A percentile compares a stretch with the other conserved stretches of the same genome.
Conservation (phyloP, 2,797 vertebrate genomes). For the Melanotaenia pygmaea region DNA sequence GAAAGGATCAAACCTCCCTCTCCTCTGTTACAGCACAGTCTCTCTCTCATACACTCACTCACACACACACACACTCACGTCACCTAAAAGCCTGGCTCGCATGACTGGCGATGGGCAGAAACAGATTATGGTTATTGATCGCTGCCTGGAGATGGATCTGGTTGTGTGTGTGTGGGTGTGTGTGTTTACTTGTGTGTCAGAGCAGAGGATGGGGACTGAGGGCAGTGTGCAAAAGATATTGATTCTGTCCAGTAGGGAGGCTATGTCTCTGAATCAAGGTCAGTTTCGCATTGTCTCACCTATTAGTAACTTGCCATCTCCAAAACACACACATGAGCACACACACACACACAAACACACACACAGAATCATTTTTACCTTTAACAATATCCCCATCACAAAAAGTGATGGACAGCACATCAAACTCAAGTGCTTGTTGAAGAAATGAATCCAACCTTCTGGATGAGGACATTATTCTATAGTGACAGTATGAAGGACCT, state of each 20-base stretch:
- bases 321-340: constrained; percentile 27
- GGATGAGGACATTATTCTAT: constrained; percentile 60
- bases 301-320: constrained; percentile 74
- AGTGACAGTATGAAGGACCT: constrained; percentile 53
- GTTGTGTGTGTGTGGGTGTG: constrained; percentile 66
- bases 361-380: constrained; percentile 39
- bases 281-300: constrained; percentile 84
- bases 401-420: constrained; percentile 58
- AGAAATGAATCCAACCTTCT: constrained; percentile 53
- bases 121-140: constrained; percentile 97
- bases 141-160: constrained; percentile 88
- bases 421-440: constrained; percentile 71
- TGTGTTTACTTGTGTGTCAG: constrained; percentile 69
- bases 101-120: constrained; percentile 92
- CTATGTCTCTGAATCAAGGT: constrained; percentile 84
- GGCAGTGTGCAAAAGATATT: constrained; percentile 86
- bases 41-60: neutral
- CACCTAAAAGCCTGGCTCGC: constrained; percentile 84
- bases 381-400: constrained; percentile 60
- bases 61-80: constrained; percentile 40
- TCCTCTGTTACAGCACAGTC: constrained; percentile 37
- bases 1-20: constrained; percentile 67
- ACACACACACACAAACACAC: constrained; percentile 35
- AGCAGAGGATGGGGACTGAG: constrained; percentile 77
- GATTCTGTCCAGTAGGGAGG: constrained; percentile 84